phyloP scores from a whole-genome alignment of 1,140 invertebrate genomes.

The Kradibia gibbosae region DNA sequence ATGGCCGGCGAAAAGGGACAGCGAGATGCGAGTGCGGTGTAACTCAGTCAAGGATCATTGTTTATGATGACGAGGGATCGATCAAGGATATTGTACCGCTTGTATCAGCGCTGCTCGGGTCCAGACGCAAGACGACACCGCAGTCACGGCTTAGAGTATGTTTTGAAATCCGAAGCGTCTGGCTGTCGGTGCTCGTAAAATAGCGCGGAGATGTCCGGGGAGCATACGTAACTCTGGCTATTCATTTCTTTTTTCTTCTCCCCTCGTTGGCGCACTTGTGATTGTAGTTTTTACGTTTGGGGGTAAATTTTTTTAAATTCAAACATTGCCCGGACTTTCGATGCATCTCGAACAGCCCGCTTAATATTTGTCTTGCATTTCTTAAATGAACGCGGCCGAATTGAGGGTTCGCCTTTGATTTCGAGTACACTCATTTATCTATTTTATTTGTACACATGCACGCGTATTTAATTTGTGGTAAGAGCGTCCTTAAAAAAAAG shows the following conservation, averaged over 20 bases:
- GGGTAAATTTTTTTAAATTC: background rate
- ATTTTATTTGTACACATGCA: too few relatives aligned
- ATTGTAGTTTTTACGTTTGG: background rate
- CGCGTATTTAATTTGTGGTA: too few relatives aligned
- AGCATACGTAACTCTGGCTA: background rate
- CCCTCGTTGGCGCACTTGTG: background rate
- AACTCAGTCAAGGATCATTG: background rate
- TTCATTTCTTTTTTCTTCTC: background rate
- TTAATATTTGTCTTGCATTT: too few relatives aligned
- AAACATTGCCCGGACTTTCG: background rate
- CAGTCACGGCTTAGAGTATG: conserved; percentile 9
- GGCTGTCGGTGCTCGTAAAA: conserved; percentile 42
- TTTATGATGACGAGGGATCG: conserved; percentile 8
- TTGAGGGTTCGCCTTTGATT: too few relatives aligned
- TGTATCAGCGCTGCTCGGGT: background rate
- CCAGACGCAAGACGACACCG: conserved; percentile 43
- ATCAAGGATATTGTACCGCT: conserved; percentile 22
- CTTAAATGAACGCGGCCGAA: too few relatives aligned
- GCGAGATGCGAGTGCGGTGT: background rate
- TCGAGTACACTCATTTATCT: too few relatives aligned
- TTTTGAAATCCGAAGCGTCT: conserved; percentile 44
- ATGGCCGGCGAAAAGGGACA: background rate
- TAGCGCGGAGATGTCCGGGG: background rate
- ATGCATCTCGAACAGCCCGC: background rate
- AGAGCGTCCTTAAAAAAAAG: too few relatives aligned